Conservation (phyloP, 2,113 vertebrate genomes). For the Cryptoleucopteryx plumbea region DNA sequence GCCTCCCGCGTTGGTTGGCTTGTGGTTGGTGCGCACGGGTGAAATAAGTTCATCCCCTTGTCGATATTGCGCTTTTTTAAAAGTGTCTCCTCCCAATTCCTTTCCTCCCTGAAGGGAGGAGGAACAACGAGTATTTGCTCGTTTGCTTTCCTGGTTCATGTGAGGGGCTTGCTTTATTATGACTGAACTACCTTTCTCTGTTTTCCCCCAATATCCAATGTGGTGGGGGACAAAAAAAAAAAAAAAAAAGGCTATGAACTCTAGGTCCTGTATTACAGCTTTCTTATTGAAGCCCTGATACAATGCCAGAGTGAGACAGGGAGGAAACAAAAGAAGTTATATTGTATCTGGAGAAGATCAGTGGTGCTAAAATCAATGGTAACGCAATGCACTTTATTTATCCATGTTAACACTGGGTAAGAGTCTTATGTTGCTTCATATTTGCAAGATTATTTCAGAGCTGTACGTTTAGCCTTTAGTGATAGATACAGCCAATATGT, state of each 20-base stretch:
- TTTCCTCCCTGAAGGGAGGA: neutral
- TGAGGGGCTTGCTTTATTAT: neutral
- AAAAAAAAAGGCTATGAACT: neutral
- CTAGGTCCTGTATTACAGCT: neutral
- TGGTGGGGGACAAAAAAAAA: too few relatives aligned
- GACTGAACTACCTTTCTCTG: neutral
- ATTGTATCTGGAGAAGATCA: neutral
- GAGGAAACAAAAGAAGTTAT: neutral
- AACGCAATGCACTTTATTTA: neutral
- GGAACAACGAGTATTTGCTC: neutral
- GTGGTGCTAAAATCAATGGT: neutral
- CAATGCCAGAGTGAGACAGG: neutral
- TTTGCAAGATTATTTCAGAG: neutral
- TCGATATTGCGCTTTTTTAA: neutral
- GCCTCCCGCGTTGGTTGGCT: neutral
- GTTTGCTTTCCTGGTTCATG: neutral
- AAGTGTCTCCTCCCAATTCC: neutral
- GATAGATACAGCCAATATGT: neutral
- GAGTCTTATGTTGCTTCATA: accelerated
- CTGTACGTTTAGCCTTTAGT: neutral
- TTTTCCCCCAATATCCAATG: accelerated
- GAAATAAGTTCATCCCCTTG: neutral
- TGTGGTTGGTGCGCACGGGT: neutral
- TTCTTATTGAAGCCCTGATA: neutral
- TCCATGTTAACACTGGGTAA: neutral